These are phyloP conservation scores for Marmota flaviventris DNA, from an alignment of 2,113 vertebrate species.

Conservation along the genomic window DNA sequence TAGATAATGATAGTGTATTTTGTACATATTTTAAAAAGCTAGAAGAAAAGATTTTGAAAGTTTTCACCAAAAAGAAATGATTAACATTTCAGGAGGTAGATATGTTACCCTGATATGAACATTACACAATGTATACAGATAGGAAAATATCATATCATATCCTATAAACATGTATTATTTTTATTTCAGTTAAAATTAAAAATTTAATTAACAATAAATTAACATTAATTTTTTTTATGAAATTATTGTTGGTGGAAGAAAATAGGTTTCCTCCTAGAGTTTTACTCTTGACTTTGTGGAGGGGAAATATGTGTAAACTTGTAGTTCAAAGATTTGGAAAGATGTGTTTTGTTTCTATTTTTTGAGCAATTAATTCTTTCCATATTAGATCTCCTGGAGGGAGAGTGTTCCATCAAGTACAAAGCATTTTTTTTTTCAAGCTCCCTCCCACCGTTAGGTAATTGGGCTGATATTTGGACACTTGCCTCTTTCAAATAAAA, in stretches of 20 bases:
- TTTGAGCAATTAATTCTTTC: constrained; percentile 70
- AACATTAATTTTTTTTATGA: background rate
- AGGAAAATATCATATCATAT: background rate
- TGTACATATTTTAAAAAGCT: background rate
- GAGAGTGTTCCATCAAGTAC: constrained; percentile 40
- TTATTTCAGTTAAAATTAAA: background rate
- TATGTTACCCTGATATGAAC: background rate
- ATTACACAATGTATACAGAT: background rate
- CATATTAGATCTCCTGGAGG: constrained; percentile 62
- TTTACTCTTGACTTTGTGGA: background rate
- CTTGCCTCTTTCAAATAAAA: constrained; percentile 78
- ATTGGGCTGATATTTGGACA: constrained; percentile 69
- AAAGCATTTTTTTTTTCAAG: constrained; percentile 63
- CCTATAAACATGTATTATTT: background rate
- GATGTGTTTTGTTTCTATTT: constrained; percentile 21
- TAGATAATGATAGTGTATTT: background rate
- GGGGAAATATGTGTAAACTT: background rate
- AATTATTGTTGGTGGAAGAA: background rate
- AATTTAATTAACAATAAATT: background rate
- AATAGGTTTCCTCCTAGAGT: constrained; percentile 6
- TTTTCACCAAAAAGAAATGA: background rate
- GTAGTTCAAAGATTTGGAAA: constrained; percentile 8
- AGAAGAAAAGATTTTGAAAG: background rate
- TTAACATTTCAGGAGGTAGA: background rate
- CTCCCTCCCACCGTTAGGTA: constrained; percentile 63